Evolutionary conservation across 2,113 vertebrate genomes (phyloP).

Genomic region (Pipa parva): DNA sequence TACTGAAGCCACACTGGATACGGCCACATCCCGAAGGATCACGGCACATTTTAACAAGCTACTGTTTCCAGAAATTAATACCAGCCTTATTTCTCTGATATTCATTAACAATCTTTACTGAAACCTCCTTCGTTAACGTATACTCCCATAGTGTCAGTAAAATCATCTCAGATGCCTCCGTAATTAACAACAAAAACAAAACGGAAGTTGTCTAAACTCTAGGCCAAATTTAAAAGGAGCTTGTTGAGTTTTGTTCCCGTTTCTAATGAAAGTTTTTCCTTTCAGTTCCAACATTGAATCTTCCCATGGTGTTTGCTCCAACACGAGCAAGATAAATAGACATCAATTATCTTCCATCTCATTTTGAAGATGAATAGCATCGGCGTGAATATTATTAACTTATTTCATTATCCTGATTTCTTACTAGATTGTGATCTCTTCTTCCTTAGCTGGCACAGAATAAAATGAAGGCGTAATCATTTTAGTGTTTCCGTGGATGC

Average conservation of each 20-base stretch:
- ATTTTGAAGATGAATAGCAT: conserved; percentile 33
- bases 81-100: too few species aligned
- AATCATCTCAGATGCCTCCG: too few species aligned
- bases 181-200: neutral
- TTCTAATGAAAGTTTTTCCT: conserved; percentile 27
- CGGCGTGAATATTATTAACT: conserved; percentile 31
- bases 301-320: conserved; percentile 8
- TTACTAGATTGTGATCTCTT: conserved; percentile 5
- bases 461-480: neutral
- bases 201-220: neutral
- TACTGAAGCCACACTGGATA: too few species aligned
- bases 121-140: too few species aligned
- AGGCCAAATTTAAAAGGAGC: neutral
- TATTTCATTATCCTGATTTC: conserved; percentile 33
- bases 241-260: conserved; percentile 6
- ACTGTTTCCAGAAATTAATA: too few species aligned
- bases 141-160: too few species aligned
- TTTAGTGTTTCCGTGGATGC: neutral
- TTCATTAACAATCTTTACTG: too few species aligned
- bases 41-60: too few species aligned
- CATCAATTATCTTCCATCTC: conserved; percentile 26
- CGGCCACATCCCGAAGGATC: too few species aligned
- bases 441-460: neutral
- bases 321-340: conserved; percentile 34
- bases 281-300: conserved; percentile 23